phyloP scores from a whole-genome alignment of 2,113 vertebrate genomes.

The Lepus timidus region DNA sequence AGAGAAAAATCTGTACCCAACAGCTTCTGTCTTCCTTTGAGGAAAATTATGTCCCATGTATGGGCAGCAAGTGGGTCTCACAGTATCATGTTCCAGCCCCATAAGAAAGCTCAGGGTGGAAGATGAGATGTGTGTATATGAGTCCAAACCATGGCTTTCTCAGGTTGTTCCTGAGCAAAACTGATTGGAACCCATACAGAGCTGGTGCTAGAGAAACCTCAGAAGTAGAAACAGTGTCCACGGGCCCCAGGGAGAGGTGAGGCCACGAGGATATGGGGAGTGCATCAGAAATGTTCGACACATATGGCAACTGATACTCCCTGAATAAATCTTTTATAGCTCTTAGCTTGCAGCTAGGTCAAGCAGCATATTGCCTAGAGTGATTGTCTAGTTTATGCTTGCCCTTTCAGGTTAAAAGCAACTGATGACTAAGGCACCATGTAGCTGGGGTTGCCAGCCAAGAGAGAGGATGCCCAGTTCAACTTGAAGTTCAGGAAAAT shows the following conservation, averaged over 20 bases:
- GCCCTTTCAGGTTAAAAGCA: conserved; percentile 44
- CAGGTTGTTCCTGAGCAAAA: neutral
- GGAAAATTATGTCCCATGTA: neutral
- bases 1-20: neutral
- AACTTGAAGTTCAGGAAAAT: conserved; percentile 4
- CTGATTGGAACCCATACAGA: neutral
- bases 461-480: neutral
- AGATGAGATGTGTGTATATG: neutral
- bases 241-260: neutral
- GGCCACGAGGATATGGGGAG: neutral
- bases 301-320: neutral
- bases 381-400: conserved; percentile 40
- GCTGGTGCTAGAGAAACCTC: neutral
- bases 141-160: neutral
- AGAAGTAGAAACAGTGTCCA: neutral
- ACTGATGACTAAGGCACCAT: conserved; percentile 27
- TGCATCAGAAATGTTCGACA: neutral
- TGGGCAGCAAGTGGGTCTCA: neutral
- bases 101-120: neutral
- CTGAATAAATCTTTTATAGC: conserved; percentile 56
- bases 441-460: neutral
- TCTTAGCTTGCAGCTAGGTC: conserved; percentile 31
- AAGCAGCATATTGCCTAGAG: conserved; percentile 32
- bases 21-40: neutral
- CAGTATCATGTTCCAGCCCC: neutral